Percentiles rank a stretch among this genome's conserved stretches.
Conservation (phyloP, 2,888 invertebrate genomes). For the Platycnemis pennipes region DNA sequence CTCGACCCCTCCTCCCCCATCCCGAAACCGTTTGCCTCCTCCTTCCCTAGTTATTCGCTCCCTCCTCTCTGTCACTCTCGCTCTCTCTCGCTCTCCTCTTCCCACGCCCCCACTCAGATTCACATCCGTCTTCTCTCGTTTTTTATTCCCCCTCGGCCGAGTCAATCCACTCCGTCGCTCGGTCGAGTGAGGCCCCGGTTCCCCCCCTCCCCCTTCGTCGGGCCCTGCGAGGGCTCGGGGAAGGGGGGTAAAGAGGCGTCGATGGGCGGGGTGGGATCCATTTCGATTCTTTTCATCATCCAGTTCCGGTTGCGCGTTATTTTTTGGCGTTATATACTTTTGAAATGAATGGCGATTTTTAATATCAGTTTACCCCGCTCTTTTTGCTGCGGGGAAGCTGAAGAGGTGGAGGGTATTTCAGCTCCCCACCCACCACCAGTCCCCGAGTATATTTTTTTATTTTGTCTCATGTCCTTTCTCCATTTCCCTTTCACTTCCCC, state of each 20-base stretch:
- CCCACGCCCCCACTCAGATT: not conserved
- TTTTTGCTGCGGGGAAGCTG: not conserved
- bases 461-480: not conserved
- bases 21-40: not conserved
- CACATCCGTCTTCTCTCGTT: conserved; percentile 13
- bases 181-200: not conserved
- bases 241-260: not conserved
- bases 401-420: not conserved
- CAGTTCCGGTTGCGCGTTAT: conserved; percentile 38
- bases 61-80: not conserved
- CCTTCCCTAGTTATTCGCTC: not conserved
- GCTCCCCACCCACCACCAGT: not conserved
- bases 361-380: conserved; percentile 36
- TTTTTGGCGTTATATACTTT: conserved; percentile 18
- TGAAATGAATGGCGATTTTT: conserved; percentile 37
- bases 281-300: conserved; percentile 45
- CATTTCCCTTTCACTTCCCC: conserved; percentile 21
- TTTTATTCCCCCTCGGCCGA: conserved; percentile 7
- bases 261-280: not conserved
- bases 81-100: not conserved
- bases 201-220: not conserved
- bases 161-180: conserved; percentile 24
- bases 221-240: not conserved
- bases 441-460: not conserved
- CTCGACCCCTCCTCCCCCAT: not conserved